These are phyloP conservation scores for Drosophila mayri DNA, from an alignment of 1,140 invertebrate species.

Conservation along the genomic window DNA sequence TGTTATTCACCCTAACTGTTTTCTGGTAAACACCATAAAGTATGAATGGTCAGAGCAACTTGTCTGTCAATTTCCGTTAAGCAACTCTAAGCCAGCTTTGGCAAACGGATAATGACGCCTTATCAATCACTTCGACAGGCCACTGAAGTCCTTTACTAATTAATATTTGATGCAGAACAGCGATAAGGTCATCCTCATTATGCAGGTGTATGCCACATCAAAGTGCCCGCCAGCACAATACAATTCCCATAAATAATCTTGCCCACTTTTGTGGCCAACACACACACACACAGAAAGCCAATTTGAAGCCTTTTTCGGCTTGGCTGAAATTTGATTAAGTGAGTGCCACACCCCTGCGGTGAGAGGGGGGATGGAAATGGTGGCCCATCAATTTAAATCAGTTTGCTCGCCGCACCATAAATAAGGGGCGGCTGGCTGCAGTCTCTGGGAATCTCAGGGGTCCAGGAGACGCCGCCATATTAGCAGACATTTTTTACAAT, in stretches of 20 bases:
- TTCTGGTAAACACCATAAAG: neutral
- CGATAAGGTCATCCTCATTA: conserved; percentile 50
- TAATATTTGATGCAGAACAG: conserved; percentile 56
- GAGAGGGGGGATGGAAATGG: conserved; percentile 31
- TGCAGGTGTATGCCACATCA: conserved; percentile 47
- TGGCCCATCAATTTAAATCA: conserved; percentile 77
- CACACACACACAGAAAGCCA: conserved; percentile 32
- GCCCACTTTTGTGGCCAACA: conserved; percentile 19
- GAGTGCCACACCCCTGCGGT: conserved; percentile 48
- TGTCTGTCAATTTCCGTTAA: conserved; percentile 12
- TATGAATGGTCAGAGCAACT: neutral
- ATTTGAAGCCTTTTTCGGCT: conserved; percentile 57
- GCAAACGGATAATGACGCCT: conserved; percentile 20
- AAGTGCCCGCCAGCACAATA: conserved; percentile 53
- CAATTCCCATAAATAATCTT: conserved; percentile 54
- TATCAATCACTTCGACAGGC: conserved; percentile 45
- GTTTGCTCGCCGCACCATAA: conserved; percentile 67
- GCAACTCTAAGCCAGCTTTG: neutral
- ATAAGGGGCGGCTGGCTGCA: conserved; percentile 57
- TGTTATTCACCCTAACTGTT: too few species aligned
- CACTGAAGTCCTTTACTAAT: conserved; percentile 38
- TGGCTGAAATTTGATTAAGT: conserved; percentile 78
- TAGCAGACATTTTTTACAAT: conserved; percentile 81
- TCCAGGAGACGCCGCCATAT: conserved; percentile 43
- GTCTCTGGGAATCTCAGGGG: conserved; percentile 14